Evolutionary conservation across 1,140 invertebrate species (phyloP).

Genomic region (Liolophura sinensis): DNA sequence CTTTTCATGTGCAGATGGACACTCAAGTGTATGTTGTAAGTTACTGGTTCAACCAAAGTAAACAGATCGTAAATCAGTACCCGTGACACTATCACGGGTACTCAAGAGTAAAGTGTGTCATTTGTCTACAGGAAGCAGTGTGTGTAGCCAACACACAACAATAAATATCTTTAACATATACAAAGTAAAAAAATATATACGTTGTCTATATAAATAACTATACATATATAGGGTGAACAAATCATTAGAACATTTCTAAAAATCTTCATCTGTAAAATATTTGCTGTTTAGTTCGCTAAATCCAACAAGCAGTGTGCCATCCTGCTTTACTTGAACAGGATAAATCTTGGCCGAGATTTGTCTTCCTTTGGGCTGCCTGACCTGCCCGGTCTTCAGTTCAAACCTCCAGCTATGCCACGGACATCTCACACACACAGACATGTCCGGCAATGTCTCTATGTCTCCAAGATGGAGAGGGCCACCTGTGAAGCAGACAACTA

Average conservation of each 20-base stretch:
- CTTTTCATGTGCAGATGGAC: too few relatives aligned
- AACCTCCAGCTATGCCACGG: conserved; percentile 50
- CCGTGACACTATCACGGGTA: too few relatives aligned
- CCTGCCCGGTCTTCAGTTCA: conserved; percentile 33
- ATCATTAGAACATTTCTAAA: not conserved
- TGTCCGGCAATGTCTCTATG: conserved; percentile 40
- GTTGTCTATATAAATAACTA: too few relatives aligned
- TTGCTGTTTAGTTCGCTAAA: conserved; percentile 31
- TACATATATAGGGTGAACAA: not conserved
- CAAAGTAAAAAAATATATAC: too few relatives aligned
- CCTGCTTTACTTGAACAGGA: conserved; percentile 22
- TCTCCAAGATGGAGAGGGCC: conserved; percentile 50
- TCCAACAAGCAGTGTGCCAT: conserved; percentile 31
- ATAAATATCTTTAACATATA: too few relatives aligned
- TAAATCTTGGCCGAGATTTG: conserved; percentile 18
- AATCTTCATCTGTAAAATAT: conserved; percentile 24
- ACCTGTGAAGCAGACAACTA: conserved; percentile 21
- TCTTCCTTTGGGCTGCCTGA: conserved; percentile 19
- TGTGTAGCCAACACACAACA: too few relatives aligned
- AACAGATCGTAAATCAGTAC: too few relatives aligned
- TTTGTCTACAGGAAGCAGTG: too few relatives aligned
- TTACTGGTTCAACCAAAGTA: too few relatives aligned
- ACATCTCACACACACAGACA: conserved; percentile 40
- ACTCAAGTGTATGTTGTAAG: too few relatives aligned
- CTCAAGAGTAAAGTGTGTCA: too few relatives aligned